These are phyloP conservation scores for Argyresthia goedartella DNA, from an alignment of 2,888 invertebrate genomes.

Conservation along the genomic window DNA sequence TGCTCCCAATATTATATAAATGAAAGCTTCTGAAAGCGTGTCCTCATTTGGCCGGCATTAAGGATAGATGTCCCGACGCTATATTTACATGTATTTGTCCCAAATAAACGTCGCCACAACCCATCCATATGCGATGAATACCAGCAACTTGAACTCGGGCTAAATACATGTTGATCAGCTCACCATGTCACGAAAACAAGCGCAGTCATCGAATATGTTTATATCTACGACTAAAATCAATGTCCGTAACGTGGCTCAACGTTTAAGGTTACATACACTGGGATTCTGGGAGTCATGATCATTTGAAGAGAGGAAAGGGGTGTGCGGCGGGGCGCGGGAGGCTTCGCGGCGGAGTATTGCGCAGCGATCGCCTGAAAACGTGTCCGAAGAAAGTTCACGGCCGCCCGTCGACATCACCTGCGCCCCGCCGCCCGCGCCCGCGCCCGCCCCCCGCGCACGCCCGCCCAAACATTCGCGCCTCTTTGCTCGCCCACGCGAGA, in stretches of 20 bases:
- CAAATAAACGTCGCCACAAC: conserved; percentile 24
- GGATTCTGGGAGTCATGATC: no score
- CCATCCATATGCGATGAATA: conserved; percentile 30
- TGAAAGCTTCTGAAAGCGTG: no score
- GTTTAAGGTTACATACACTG: no score
- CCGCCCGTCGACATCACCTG: conserved; percentile 66
- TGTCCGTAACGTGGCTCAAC: no score
- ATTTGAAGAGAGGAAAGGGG: conserved; percentile 21
- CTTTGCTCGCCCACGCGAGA: conserved; percentile 9
- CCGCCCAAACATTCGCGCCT: conserved; percentile 22
- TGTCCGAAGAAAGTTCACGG: conserved; percentile 71
- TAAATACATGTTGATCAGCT: conserved; percentile 41
- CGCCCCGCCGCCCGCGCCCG: conserved; percentile 17
- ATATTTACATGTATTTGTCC: conserved; percentile 21
- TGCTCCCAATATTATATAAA: not conserved
- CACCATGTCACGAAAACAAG: not conserved
- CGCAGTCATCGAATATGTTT: not conserved
- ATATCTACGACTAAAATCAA: no score
- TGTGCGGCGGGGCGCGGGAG: conserved; percentile 38
- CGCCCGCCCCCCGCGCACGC: conserved; percentile 15
- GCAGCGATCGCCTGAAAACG: conserved; percentile 67
- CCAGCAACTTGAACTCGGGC: conserved; percentile 41
- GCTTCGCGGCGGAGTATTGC: conserved; percentile 55
- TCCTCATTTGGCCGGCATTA: no score
- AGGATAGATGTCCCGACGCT: conserved; percentile 12